These are phyloP conservation scores for Enteromius unitaeniatus DNA, from an alignment of 2,797 vertebrate species.

Conservation along the genomic window DNA sequence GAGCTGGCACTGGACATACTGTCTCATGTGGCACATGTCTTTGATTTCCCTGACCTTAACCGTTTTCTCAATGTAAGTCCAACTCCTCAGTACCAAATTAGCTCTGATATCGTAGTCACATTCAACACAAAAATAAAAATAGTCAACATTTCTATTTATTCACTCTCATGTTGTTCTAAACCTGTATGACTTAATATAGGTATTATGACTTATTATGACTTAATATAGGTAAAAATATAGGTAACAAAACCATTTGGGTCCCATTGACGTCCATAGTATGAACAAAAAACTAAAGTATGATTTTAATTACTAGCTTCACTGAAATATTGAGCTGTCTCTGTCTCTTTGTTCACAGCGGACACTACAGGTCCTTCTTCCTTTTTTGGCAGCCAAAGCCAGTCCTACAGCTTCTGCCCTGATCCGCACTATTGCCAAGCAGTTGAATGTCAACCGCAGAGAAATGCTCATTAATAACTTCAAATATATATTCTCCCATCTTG, in stretches of 20 bases:
- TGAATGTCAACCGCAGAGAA: constrained; percentile 94
- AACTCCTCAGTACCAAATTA: not conserved
- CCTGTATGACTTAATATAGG: not conserved
- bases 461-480: constrained; percentile 99
- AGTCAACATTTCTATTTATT: not conserved
- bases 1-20: constrained; percentile 91
- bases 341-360: constrained; percentile 79
- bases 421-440: constrained; percentile 91
- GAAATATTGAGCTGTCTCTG: not conserved
- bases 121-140: not conserved
- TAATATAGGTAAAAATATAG: not conserved
- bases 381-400: constrained; percentile 95
- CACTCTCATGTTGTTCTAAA: not conserved
- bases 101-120: not conserved
- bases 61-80: constrained; percentile 91
- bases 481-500: constrained; percentile 97
- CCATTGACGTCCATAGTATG: not conserved
- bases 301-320: not conserved
- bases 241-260: not conserved
- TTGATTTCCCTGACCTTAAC: constrained; percentile 96
- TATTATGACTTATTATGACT: no score
- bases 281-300: not conserved
- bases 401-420: constrained; percentile 90
- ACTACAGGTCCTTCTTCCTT: constrained; percentile 93
- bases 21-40: constrained; percentile 95